Evolutionary conservation across 2,113 vertebrate genomes (phyloP), one percentile per base, ranked within the genome.

Genomic region (Phoenicopterus ruber): DNA sequence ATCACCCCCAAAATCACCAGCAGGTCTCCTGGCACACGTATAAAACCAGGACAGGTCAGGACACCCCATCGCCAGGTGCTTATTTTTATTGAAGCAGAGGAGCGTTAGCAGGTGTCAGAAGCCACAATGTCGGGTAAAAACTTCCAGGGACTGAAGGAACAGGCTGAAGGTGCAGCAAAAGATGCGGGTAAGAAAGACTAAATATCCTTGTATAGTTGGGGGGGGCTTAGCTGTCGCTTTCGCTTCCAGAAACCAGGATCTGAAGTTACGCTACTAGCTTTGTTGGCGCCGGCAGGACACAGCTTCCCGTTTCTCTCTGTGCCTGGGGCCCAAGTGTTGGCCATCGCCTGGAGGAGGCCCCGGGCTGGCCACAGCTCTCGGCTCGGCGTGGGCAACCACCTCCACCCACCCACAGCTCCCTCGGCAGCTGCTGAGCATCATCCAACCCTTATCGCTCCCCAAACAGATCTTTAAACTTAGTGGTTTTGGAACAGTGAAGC

Each of bases 151-250:
- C 79, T 97, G 69, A 95, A 95, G 38, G 83, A 96, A 47, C 93
- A 97, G 54, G 82, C 96, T 73, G 94, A 96, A 88, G 87, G 94
- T 67, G 78, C 94, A 44, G 93, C 89, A 40, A 94, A 97, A 72
- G 86, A 80, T 86, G 94, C 95, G 73, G 97, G 97, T 97, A 96
- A 97, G 96, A 66, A 92, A 86, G 17, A 70, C 14, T 31, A 65
- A 63, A 47, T 70, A 40, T 19, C 9, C 0, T 32, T 74, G 8
- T 46, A 4, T 46, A 25, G 57, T 47, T 55, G 28, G 1, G 29
- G 13, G 52, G 38, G 17, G 4, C 5, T 74, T 52, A 24, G 22
- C 21, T 20, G 50, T 38, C 50, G 5, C 46, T 86, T 80, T 71
- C 0, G 3, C 36, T 82, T 57, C 20, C 16, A 31, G 65, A 55